Base-by-base conservation (phyloP, 2,797 vertebrate genomes). In the Psittacula echo region DNA sequence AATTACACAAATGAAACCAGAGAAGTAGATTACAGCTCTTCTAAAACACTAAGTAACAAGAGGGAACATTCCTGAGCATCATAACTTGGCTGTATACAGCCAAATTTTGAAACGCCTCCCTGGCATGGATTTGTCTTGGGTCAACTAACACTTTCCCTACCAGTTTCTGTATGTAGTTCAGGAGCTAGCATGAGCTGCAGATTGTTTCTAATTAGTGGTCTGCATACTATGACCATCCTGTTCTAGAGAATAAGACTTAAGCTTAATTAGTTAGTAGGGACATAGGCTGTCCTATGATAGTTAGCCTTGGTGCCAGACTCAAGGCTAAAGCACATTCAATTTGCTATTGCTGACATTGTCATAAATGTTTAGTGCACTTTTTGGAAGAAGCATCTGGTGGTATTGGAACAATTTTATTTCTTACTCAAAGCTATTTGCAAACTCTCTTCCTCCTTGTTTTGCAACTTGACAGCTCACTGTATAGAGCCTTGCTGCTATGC, bases 371-470 rank as follows among this genome's bases (percentile, higher is more conserved):
- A 71, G 42, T 24, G 23, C 8, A n/a, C 8, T 81, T 73, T n/a
- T 73, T 42, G 18, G 48, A 61, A 77, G 70, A 66, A 79, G 8
- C 4, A 70, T 62, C 51, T 77, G 48, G 51, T 64, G 14, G 32
- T 80, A 64, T 37, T 45, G 47, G 32, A 82, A 10, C 16, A 76
- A 70, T 12, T 54, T 73, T 85, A 37, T 77, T 89, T 85, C 41
- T 67, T 78, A 61, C 48, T 85, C 62, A 61, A 79, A 95, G 51
- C 20, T 32, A 66, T 67, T 89, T 85, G 15, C 29, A 87, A 71
- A 47, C 30, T 47, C 32, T 87, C 29, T 54, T 86, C 42, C 6
- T 24, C 30, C 71, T 86, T 47, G 29, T 89, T 92, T 85, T 90
- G 47, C 32, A 61, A 56, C 47, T 64, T 85, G n/a, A 39, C 26